Evolutionary conservation across 1,140 invertebrate species (phyloP).

Genomic region (Heliconius himera): DNA sequence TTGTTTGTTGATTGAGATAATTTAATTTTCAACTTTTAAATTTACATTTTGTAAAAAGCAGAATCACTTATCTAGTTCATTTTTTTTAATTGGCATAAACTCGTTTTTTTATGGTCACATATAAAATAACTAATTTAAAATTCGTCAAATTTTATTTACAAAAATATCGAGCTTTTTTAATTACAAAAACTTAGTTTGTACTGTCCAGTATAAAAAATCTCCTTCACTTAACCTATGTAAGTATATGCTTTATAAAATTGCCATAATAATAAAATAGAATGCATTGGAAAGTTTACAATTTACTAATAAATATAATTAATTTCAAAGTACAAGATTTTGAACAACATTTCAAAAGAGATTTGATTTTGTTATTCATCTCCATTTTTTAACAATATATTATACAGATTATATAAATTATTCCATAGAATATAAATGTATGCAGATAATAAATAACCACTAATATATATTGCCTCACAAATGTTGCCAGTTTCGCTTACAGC

Average conservation of each 20-base stretch:
- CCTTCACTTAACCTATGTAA: not conserved
- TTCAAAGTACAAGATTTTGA: not conserved
- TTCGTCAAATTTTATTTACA: too few species aligned
- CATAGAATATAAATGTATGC: not conserved
- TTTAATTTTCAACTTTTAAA: too few species aligned
- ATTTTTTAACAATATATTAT: not conserved
- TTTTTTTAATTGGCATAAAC: too few species aligned
- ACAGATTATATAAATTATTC: slow-evolving; percentile 1
- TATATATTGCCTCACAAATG: slow-evolving; percentile 17
- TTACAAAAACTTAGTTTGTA: not conserved
- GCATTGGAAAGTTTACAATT: not conserved
- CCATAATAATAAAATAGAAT: slow-evolving; percentile 1
- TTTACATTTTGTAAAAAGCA: too few species aligned
- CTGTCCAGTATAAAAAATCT: not conserved
- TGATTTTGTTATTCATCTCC: not conserved
- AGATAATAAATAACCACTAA: slow-evolving; percentile 13
- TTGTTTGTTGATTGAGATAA: too few species aligned
- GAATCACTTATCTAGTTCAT: too few species aligned
- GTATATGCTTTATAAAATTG: slow-evolving; percentile 4
- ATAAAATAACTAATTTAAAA: too few species aligned
- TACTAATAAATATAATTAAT: not conserved
- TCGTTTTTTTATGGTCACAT: too few species aligned
- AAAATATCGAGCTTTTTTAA: not conserved
- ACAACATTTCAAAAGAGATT: not conserved
- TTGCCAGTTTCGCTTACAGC: slow-evolving; percentile 31